Base-by-base conservation (phyloP, 2,888 invertebrate species). In the Megaustenia siamemsis region DNA sequence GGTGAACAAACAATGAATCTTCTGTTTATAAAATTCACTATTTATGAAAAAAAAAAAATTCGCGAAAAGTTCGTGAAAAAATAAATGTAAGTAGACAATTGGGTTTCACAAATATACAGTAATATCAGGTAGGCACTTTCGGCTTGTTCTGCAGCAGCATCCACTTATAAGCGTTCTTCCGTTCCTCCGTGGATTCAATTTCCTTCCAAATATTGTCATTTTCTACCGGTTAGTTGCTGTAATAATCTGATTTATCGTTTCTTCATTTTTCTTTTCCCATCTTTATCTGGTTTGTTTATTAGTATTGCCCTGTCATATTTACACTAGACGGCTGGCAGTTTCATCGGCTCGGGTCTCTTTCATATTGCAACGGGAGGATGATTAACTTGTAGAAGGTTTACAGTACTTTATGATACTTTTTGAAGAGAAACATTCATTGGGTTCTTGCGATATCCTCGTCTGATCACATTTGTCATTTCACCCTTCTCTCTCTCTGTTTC, bases 251-350 rank as follows among this genome's bases (percentile, higher is more conserved):
- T 76, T 76, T 76, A 35, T 76, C 35, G 76, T 56, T 18, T 38
- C 35, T 76, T 76, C 53, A 76, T 76, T 56, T 76, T 35, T 38
- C 38, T n/a, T 76, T 69, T 24, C 76, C 38, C n/a, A 15, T 49
- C 49, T n/a, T 49, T 28, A 28, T 49, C 49, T n/a, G 15, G 28
- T 32, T 49, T 73, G 45, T 73, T 49, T 73, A 73, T 73, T 73
- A 32, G 73, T 73, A 73, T 73, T 73, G 24, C 73, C 73, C 15
- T 73, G 73, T 73, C 73, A 73, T 45, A 73, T 73, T 73, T 73
- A 49, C 45, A 32, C 73, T 6, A 32, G 49, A 18, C 15, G 49
- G 8, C 28, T 73, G 73, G 45, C 73, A 73, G 49, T 73, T 49
- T 45, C 73, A 73, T 73, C 73, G 49, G 18, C 73, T 4, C n/a